These are phyloP conservation scores for Dimorphilus gyrociliatus DNA, from an alignment of 2,888 invertebrate genomes.

Conservation along the genomic window DNA sequence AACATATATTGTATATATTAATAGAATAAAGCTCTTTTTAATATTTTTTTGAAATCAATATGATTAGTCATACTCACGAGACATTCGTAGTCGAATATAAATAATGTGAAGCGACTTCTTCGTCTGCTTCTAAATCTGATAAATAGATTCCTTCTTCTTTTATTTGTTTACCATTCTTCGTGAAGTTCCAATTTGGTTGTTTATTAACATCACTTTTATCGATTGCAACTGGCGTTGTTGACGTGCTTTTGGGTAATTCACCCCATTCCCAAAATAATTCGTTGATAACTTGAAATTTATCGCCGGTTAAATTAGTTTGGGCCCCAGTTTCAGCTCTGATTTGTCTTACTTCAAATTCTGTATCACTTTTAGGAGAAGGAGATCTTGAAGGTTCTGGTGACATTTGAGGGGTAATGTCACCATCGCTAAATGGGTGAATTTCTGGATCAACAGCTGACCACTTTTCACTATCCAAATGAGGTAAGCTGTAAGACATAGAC, in stretches of 20 bases:
- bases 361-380: slow-evolving; percentile 78
- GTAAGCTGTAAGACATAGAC: no score
- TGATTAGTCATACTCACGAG: no score
- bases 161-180: slow-evolving; percentile 38
- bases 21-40: no score
- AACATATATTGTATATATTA: no score
- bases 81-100: no score
- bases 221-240: not conserved
- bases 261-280: slow-evolving; percentile 36
- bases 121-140: slow-evolving; percentile 74
- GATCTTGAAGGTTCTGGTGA: slow-evolving; percentile 51
- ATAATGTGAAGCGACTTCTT: slow-evolving; percentile 74
- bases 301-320: slow-evolving; percentile 16
- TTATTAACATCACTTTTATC: not conserved
- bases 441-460: no score
- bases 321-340: slow-evolving; percentile 54
- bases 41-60: no score
- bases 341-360: slow-evolving; percentile 57
- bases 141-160: slow-evolving; percentile 67
- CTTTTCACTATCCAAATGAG: no score
- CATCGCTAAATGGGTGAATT: slow-evolving; percentile 77
- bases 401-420: slow-evolving; percentile 70
- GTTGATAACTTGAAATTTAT: slow-evolving; percentile 6
- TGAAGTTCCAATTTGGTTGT: slow-evolving; percentile 29
- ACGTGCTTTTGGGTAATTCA: slow-evolving; percentile 21